Evolutionary conservation across 1,140 invertebrate species (phyloP).

Genomic region (Probaryconus sp.): DNA sequence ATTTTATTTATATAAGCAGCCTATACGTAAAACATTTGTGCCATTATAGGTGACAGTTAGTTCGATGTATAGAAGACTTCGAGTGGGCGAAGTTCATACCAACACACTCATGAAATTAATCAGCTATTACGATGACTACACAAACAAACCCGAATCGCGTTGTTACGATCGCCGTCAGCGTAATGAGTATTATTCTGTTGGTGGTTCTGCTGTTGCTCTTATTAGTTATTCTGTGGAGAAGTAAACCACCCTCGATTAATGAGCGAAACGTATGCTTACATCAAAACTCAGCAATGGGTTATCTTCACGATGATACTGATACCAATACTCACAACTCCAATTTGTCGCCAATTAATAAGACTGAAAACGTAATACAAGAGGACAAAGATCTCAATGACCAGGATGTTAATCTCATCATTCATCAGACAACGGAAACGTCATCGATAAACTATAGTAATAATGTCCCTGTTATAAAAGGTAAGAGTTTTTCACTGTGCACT

Average conservation of each 20-base stretch:
- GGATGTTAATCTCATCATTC: not conserved
- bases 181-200: constrained; percentile 54
- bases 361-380: constrained; percentile 45
- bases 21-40: constrained; percentile 29
- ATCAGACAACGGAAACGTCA: not conserved
- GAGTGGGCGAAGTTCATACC: constrained; percentile 37
- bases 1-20: constrained; percentile 40
- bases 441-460: too few species aligned
- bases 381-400: constrained; percentile 43
- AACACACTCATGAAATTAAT: constrained; percentile 59
- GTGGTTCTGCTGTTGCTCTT: constrained; percentile 48
- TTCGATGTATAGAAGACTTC: constrained; percentile 43
- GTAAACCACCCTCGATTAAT: constrained; percentile 53
- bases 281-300: constrained; percentile 34
- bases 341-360: constrained; percentile 35
- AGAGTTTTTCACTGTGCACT: too few species aligned
- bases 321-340: constrained; percentile 32
- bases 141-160: constrained; percentile 50
- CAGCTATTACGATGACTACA: constrained; percentile 52
- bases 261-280: constrained; percentile 50
- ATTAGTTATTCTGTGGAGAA: constrained; percentile 57
- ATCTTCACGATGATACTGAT: constrained; percentile 23
- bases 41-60: constrained; percentile 46
- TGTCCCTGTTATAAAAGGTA: too few species aligned
- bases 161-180: constrained; percentile 47